Conservation (phyloP, 2,888 invertebrate genomes). For the Tetragonisca angustula region DNA sequence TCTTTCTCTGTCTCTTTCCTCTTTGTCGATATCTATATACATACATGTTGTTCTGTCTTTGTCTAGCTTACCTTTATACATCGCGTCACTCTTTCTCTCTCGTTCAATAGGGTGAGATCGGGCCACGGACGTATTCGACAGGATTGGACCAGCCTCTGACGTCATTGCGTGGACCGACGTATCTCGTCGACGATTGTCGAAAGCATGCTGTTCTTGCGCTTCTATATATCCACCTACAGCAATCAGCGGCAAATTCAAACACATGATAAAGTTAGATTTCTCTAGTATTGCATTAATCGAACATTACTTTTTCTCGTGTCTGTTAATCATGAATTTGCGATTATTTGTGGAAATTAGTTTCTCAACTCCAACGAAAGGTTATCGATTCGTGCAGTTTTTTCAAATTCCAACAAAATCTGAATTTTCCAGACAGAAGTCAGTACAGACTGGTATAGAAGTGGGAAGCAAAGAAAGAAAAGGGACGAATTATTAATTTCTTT, state of each 20-base stretch:
- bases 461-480: constrained; percentile 22
- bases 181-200: constrained; percentile 73
- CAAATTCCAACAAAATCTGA: constrained; percentile 9
- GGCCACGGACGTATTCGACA: constrained; percentile 62
- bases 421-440: constrained; percentile 7
- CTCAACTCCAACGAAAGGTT: neutral
- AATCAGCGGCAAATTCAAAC: constrained; percentile 80
- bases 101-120: constrained; percentile 54
- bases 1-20: constrained; percentile 31
- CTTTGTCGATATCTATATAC: constrained; percentile 36
- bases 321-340: neutral
- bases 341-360: neutral
- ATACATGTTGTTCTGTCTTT: constrained; percentile 6
- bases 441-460: neutral
- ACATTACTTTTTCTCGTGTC: constrained; percentile 7
- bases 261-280: constrained; percentile 52
- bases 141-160: constrained; percentile 73
- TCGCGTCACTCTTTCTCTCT: constrained; percentile 10
- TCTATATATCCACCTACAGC: constrained; percentile 69
- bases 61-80: neutral
- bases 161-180: constrained; percentile 74
- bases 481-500: constrained; percentile 56
- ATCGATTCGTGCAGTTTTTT: constrained; percentile 15
- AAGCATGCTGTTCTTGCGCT: constrained; percentile 69
- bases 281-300: constrained; percentile 31